phyloP scores from a whole-genome alignment of 2,797 vertebrate species.

The Limosa lapponica region DNA sequence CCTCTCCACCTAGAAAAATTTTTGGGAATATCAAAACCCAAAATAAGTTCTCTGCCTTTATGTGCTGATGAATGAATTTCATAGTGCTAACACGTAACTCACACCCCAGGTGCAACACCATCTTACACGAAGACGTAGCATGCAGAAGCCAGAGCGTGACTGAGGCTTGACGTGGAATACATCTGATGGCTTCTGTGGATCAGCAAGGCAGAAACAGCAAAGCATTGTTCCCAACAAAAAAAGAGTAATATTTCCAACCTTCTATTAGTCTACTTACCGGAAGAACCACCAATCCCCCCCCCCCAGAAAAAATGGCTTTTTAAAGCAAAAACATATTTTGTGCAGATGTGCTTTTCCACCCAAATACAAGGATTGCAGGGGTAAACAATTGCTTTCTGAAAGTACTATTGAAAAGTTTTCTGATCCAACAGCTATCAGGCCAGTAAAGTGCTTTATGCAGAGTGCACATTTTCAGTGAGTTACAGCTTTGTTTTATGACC shows the following conservation, averaged over 20 bases:
- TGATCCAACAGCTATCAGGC: neutral
- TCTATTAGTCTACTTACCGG: neutral
- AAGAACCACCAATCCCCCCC: neutral
- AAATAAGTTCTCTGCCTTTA: neutral
- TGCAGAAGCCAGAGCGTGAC: neutral
- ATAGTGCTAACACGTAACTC: neutral
- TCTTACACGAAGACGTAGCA: neutral
- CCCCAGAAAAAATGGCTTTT: neutral
- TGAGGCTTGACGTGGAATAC: neutral
- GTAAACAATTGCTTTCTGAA: neutral
- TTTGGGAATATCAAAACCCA: neutral
- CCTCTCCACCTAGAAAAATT: neutral
- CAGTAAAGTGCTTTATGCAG: neutral
- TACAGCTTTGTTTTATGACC: neutral
- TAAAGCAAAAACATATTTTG: neutral
- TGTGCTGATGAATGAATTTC: neutral
- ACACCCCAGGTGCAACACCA: neutral
- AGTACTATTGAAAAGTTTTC: neutral
- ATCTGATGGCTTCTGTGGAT: neutral
- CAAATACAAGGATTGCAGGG: neutral
- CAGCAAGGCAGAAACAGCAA: neutral
- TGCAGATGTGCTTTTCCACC: neutral
- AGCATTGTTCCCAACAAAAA: neutral
- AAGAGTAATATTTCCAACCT: neutral
- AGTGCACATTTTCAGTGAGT: neutral